A percentile compares a stretch with the other conserved stretches of the same genome.
Conservation (phyloP, 2,888 invertebrate species). For the Uropetala carovei region DNA sequence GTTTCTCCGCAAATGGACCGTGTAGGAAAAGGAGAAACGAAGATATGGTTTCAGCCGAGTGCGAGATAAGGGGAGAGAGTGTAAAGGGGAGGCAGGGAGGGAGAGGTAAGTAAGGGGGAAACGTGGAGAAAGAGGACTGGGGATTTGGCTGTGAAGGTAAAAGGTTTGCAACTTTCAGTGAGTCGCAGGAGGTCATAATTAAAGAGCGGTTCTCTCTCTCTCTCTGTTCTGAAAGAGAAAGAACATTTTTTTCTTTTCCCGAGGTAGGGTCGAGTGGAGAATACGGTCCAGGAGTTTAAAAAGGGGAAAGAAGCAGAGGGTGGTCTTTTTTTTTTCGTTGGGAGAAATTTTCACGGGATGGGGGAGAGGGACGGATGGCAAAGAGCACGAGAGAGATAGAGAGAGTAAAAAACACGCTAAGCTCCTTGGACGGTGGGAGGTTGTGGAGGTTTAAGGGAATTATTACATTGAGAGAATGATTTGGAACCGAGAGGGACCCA, state of each 20-base stretch:
- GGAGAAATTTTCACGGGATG: neutral
- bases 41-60: neutral
- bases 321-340: neutral
- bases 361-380: neutral
- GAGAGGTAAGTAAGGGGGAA: neutral
- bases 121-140: neutral
- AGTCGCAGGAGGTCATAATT: constrained; percentile 56
- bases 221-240: neutral
- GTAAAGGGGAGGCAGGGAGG: neutral
- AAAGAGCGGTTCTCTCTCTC: constrained; percentile 26
- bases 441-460: constrained; percentile 40
- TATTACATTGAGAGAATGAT: constrained; percentile 39
- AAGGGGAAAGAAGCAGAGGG: neutral
- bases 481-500: constrained; percentile 16
- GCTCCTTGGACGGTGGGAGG: neutral
- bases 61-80: neutral
- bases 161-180: constrained; percentile 56
- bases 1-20: constrained; percentile 2
- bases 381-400: neutral
- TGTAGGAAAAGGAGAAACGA: neutral
- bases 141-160: neutral
- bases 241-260: neutral
- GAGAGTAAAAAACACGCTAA: neutral
- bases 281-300: too few species aligned
- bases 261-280: too few species aligned